Percentiles rank a stretch among this genome's conserved stretches.
phyloP scores from a whole-genome alignment of 1,140 invertebrate species.

The Geopemphigus sp. region DNA sequence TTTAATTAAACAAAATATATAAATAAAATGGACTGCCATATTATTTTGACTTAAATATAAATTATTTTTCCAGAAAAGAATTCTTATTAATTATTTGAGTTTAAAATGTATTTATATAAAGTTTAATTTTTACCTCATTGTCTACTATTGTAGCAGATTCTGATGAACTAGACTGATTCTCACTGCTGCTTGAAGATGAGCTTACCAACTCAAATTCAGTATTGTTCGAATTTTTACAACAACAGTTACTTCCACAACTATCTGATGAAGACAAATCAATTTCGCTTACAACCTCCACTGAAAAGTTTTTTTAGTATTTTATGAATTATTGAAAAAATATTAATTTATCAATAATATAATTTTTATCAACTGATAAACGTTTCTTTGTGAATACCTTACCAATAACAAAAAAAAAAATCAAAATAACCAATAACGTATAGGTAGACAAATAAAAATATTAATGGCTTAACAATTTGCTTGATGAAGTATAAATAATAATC shows the following conservation, averaged over 20 bases:
- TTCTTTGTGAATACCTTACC: background rate
- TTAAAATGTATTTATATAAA: background rate
- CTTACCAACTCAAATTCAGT: background rate
- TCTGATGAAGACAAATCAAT: background rate
- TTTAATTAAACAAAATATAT: no score
- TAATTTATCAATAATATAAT: background rate
- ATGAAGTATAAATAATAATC: no score
- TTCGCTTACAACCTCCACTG: background rate
- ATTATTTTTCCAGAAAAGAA: no score
- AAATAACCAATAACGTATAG: no score
- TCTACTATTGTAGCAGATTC: background rate
- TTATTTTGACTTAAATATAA: background rate
- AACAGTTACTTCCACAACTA: background rate
- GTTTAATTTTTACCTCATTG: background rate
- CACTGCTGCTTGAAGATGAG: background rate
- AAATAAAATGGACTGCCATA: no score
- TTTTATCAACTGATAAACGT: background rate
- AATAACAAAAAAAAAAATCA: background rate
- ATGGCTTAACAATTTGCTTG: no score
- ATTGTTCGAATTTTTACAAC: background rate
- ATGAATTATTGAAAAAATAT: no score
- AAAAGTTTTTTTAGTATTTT: background rate
- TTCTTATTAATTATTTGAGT: no score
- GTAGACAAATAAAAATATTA: no score
- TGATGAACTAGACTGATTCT: background rate